Conservation (phyloP, 2,797 vertebrate genomes). For the Dromococcyx pavoninus region DNA sequence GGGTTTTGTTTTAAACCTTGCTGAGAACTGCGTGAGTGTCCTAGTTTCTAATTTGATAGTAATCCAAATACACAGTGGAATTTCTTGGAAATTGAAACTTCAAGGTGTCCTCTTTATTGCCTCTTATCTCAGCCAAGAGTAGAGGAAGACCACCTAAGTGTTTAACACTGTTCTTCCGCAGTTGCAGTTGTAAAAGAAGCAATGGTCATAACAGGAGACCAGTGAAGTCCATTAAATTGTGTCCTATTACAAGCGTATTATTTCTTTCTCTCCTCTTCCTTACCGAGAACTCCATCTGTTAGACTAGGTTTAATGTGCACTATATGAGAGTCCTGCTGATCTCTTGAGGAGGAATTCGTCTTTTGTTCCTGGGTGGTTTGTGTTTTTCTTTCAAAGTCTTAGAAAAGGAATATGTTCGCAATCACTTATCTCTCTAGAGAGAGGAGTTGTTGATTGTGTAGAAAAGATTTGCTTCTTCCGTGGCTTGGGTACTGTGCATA, state of each 20-base stretch:
- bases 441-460: background rate
- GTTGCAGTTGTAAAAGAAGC: background rate
- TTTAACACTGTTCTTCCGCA: constrained; percentile 10
- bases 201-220: background rate
- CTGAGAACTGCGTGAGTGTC: constrained; percentile 38
- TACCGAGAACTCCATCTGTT: constrained; percentile 50
- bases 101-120: constrained; percentile 55
- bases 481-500: background rate
- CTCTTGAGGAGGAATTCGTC: constrained; percentile 29
- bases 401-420: background rate
- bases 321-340: constrained; percentile 18
- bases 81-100: constrained; percentile 61
- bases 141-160: constrained; percentile 44
- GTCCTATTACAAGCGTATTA: background rate
- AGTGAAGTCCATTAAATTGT: constrained; percentile 28
- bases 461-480: background rate
- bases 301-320: background rate
- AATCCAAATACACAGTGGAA: constrained; percentile 57
- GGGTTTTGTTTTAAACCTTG: constrained; percentile 32
- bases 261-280: constrained; percentile 43
- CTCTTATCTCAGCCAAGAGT: constrained; percentile 30
- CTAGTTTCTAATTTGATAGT: constrained; percentile 60
- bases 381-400: constrained; percentile 27
- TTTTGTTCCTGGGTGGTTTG: constrained; percentile 20
- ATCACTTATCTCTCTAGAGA: background rate